A percentile compares a stretch with the other conserved stretches of the same genome.
Evolutionary conservation across 2,797 vertebrate species (phyloP).

Genomic region (Tangara arthus): DNA sequence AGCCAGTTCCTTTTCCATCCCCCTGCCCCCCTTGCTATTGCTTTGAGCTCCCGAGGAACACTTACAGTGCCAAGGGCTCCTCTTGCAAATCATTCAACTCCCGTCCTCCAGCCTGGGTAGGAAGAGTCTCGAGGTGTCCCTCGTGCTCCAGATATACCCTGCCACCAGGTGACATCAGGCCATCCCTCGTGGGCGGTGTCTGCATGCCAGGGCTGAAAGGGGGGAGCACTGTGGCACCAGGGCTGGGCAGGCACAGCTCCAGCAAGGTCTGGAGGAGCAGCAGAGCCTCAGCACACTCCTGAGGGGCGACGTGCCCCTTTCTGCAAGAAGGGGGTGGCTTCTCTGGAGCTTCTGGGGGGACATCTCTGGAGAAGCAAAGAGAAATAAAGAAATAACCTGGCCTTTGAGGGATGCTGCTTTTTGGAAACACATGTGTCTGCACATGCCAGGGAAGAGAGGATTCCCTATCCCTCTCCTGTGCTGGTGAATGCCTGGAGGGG

Average conservation of each 20-base stretch:
- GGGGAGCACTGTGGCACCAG: neutral
- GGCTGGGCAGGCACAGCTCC: neutral
- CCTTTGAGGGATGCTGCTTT: neutral
- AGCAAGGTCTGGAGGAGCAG: neutral
- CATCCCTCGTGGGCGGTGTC: neutral
- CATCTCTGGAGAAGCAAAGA: neutral
- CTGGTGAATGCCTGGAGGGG: neutral
- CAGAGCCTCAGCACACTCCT: accelerated
- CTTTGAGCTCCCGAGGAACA: conserved; percentile 1
- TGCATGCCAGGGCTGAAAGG: accelerated
- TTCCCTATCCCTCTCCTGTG: neutral
- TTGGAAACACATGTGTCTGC: neutral
- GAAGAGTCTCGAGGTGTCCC: conserved; percentile 12
- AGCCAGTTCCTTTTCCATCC: neutral
- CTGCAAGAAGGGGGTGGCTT: neutral
- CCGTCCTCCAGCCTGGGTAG: neutral
- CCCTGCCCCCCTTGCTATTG: neutral
- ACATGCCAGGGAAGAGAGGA: neutral
- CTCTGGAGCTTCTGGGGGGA: neutral
- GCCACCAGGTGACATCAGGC: conserved; percentile 24
- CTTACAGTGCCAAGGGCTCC: conserved; percentile 47
- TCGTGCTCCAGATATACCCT: conserved; percentile 64
- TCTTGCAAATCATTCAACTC: conserved; percentile 27
- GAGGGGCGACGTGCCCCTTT: neutral
- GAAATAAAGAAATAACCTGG: neutral